Evolutionary conservation across 2,113 vertebrate species (phyloP).

Genomic region (Orthochromis indermauri): DNA sequence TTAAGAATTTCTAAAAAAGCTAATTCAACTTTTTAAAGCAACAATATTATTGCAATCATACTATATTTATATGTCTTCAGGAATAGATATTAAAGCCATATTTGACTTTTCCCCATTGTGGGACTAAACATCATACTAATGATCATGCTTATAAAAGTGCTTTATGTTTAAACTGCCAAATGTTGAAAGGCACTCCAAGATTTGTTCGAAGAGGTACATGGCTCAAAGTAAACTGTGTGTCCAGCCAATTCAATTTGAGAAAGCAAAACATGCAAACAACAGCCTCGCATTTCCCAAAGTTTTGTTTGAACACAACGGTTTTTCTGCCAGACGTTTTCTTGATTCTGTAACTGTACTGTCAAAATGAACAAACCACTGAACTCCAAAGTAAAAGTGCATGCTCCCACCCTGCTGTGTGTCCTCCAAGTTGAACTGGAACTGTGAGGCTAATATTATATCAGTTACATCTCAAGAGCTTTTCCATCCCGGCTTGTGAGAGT

Average conservation of each 20-base stretch:
- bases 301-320: not conserved
- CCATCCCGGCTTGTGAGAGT: constrained; percentile 33
- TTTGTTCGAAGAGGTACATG: not conserved
- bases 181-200: not conserved
- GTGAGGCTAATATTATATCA: constrained; percentile 26
- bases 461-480: constrained; percentile 45
- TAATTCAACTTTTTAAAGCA: not conserved
- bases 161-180: not conserved
- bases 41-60: not conserved
- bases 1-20: not conserved
- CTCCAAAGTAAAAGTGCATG: not conserved
- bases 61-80: not conserved
- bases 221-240: not conserved
- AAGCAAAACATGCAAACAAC: not conserved
- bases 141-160: not conserved
- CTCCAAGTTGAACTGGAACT: constrained; percentile 27
- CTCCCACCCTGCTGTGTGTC: constrained; percentile 2
- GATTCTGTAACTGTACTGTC: not conserved
- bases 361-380: not conserved
- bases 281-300: not conserved
- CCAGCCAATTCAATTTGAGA: not conserved
- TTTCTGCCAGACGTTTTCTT: not conserved
- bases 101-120: not conserved
- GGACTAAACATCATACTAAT: not conserved
- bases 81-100: not conserved